phyloP scores from a whole-genome alignment of 2,888 invertebrate genomes.

The Lasioglossum pauxillum region DNA sequence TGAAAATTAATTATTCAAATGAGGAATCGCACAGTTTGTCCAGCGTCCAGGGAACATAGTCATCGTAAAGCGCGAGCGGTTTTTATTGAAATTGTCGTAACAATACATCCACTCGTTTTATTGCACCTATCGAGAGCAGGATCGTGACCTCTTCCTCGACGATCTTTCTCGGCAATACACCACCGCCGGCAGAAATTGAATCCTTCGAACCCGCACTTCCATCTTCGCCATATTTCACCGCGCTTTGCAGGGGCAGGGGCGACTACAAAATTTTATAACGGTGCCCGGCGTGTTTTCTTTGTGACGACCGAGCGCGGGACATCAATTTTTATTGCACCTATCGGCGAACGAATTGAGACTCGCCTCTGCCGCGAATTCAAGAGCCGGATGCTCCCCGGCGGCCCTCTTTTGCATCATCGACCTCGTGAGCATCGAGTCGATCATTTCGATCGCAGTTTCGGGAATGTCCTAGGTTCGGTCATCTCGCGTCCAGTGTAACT shows the following conservation, averaged over 20 bases:
- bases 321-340: constrained; percentile 2
- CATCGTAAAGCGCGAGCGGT: neutral
- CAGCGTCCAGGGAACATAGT: neutral
- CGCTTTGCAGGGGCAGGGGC: neutral
- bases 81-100: neutral
- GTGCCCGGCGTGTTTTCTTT: neutral
- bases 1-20: neutral
- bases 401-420: constrained; percentile 1
- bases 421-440: neutral
- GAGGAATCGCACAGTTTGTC: neutral
- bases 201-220: neutral
- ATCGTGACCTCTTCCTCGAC: neutral
- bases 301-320: neutral
- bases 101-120: neutral
- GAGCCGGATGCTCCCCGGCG: neutral
- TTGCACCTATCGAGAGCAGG: neutral
- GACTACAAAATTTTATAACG: constrained; percentile 4
- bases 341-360: neutral
- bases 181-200: neutral
- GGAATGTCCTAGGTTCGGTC: neutral
- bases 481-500: neutral
- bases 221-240: neutral
- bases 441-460: neutral
- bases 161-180: neutral
- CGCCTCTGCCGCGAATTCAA: neutral